These are phyloP conservation scores for Biston betularia DNA, from an alignment of 2,888 invertebrate genomes.

Conservation along the genomic window DNA sequence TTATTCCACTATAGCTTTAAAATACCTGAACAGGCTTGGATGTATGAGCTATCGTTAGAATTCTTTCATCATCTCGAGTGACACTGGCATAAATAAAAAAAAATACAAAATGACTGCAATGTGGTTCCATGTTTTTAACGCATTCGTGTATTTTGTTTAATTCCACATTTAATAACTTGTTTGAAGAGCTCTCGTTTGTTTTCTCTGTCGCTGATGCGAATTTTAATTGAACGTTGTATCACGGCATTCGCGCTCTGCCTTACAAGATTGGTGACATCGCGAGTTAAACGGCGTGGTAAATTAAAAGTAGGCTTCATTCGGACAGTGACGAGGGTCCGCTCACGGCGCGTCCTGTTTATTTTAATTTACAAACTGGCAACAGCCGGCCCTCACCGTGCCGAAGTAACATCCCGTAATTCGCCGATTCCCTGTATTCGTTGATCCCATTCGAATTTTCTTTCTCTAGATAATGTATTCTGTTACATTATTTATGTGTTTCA, in stretches of 20 bases:
- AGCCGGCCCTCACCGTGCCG: conserved; percentile 36
- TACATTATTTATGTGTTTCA: conserved; percentile 65
- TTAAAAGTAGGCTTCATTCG: conserved; percentile 65
- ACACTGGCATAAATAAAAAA: no score
- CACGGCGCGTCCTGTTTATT: conserved; percentile 47
- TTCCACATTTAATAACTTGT: not conserved
- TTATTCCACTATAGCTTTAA: no score
- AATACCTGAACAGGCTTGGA: no score
- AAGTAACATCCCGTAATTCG: conserved; percentile 37
- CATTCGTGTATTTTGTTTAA: no score
- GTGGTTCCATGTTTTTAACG: no score
- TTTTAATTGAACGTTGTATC: conserved; percentile 50
- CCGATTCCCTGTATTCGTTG: conserved; percentile 52
- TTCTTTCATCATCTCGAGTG: no score
- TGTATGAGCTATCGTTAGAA: no score
- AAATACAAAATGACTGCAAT: no score
- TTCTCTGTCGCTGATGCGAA: conserved; percentile 40
- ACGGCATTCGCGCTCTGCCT: conserved; percentile 34
- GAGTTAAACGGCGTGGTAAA: conserved; percentile 67
- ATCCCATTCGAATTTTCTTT: conserved; percentile 41
- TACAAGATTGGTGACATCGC: conserved; percentile 55
- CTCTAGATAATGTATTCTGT: conserved; percentile 62
- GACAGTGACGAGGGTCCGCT: conserved; percentile 68
- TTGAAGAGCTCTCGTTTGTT: conserved; percentile 32
- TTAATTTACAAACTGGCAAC: conserved; percentile 50